A percentile compares a stretch with the other conserved stretches of the same genome.
phyloP scores from a whole-genome alignment of 2,113 vertebrate genomes.

The Aramus guarauna region DNA sequence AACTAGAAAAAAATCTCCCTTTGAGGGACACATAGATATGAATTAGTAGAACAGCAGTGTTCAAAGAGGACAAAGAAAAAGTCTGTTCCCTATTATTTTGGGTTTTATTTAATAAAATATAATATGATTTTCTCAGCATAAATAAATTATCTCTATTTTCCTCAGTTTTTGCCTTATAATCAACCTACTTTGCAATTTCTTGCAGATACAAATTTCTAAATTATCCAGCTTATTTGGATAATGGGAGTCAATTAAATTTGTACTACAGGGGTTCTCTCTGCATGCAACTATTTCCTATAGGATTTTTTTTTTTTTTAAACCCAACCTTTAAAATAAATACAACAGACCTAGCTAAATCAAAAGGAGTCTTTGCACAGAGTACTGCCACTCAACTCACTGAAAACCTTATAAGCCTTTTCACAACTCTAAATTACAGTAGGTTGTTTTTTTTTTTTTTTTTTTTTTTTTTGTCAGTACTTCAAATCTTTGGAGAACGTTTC shows the following conservation, averaged over 20 bases:
- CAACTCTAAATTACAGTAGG: background rate
- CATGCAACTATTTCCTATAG: background rate
- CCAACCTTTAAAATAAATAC: background rate
- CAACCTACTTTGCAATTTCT: background rate
- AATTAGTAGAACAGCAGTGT: background rate
- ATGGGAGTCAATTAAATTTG: slow-evolving; percentile 22
- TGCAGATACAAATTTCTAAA: slow-evolving; percentile 22
- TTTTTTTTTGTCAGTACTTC: background rate
- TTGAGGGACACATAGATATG: background rate
- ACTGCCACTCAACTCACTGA: background rate
- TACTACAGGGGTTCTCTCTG: background rate
- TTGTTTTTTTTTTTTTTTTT: too few species aligned
- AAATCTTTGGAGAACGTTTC: background rate
- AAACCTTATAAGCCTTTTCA: background rate
- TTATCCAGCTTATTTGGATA: slow-evolving; percentile 10
- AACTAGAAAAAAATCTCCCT: background rate
- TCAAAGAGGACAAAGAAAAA: background rate
- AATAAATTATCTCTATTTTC: background rate
- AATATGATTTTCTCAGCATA: background rate
- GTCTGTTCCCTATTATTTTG: background rate
- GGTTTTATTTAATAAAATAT: background rate
- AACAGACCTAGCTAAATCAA: background rate
- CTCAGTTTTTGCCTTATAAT: slow-evolving; percentile 6
- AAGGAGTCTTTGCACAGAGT: background rate
- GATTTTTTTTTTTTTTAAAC: background rate